Evolutionary conservation across 2,113 vertebrate genomes (phyloP).

Genomic region (Benitochromis conjunctus): DNA sequence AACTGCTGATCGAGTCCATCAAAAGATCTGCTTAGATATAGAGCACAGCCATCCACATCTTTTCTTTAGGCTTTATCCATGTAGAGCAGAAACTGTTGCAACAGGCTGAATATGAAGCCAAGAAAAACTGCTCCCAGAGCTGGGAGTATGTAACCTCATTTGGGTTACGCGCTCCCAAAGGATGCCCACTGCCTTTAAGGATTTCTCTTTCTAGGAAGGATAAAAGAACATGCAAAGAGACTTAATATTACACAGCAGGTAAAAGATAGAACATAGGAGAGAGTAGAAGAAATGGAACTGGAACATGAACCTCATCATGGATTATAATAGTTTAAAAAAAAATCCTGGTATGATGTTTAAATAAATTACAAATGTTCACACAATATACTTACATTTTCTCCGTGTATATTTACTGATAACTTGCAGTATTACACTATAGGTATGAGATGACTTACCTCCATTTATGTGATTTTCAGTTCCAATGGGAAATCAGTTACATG

Average conservation of each 20-base stretch:
- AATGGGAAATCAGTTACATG: slow-evolving; percentile 94
- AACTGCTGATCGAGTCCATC: background rate
- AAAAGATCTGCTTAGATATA: background rate
- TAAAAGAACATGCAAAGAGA: slow-evolving; percentile 17
- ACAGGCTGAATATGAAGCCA: slow-evolving; percentile 9
- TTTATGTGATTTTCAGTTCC: slow-evolving; percentile 74
- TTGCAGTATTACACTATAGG: background rate
- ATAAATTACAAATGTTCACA: background rate
- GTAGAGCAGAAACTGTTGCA: slow-evolving; percentile 21
- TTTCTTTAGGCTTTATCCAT: background rate
- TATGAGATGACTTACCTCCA: background rate
- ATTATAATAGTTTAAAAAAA: background rate
- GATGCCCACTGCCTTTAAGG: slow-evolving; percentile 36
- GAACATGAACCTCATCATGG: background rate
- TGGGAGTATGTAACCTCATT: slow-evolving; percentile 48
- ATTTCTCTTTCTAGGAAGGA: slow-evolving; percentile 63
- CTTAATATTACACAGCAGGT: slow-evolving; percentile 2
- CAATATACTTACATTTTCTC: background rate
- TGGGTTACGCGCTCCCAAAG: slow-evolving; percentile 60
- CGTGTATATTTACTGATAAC: background rate
- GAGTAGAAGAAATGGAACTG: background rate
- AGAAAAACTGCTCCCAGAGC: slow-evolving; percentile 32
- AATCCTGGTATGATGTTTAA: background rate
- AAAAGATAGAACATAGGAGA: background rate
- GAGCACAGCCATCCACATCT: background rate